Percentiles rank a stretch among this genome's conserved stretches.
phyloP scores from a whole-genome alignment of 2,888 invertebrate genomes.

The Rutpela maculata region DNA sequence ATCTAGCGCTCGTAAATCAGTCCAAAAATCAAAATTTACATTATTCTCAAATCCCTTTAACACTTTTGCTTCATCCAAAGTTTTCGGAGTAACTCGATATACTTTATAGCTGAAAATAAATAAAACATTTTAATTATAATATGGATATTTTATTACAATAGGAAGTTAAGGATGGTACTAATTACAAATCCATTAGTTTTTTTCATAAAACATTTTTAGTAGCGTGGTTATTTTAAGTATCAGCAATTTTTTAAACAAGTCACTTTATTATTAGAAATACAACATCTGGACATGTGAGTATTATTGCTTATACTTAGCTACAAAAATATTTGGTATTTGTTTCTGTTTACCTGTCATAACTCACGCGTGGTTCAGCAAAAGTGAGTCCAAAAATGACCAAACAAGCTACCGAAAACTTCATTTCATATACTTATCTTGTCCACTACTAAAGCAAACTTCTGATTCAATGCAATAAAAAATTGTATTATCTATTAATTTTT shows the following conservation, averaged over 20 bases:
- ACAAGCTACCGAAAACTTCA: background rate
- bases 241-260: too few relatives aligned
- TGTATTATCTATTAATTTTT: background rate
- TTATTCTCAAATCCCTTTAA: slow-evolving; percentile 56
- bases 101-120: slow-evolving; percentile 48
- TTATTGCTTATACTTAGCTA: background rate
- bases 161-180: too few relatives aligned
- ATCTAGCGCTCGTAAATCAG: slow-evolving; percentile 28
- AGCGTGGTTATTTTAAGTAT: too few relatives aligned
- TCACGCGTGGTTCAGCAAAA: background rate
- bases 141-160: too few relatives aligned
- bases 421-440: background rate
- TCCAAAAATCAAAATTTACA: slow-evolving; percentile 56
- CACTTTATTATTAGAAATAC: too few relatives aligned
- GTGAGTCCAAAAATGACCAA: background rate
- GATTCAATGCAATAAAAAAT: background rate
- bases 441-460: background rate
- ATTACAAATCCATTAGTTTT: too few relatives aligned
- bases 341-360: slow-evolving; percentile 22
- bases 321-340: background rate
- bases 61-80: slow-evolving; percentile 47
- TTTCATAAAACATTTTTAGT: too few relatives aligned
- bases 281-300: too few relatives aligned
- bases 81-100: slow-evolving; percentile 48
- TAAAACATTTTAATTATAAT: background rate